These are phyloP conservation scores for Numenius arquata DNA, from an alignment of 2,113 vertebrate species.

Conservation along the genomic window DNA sequence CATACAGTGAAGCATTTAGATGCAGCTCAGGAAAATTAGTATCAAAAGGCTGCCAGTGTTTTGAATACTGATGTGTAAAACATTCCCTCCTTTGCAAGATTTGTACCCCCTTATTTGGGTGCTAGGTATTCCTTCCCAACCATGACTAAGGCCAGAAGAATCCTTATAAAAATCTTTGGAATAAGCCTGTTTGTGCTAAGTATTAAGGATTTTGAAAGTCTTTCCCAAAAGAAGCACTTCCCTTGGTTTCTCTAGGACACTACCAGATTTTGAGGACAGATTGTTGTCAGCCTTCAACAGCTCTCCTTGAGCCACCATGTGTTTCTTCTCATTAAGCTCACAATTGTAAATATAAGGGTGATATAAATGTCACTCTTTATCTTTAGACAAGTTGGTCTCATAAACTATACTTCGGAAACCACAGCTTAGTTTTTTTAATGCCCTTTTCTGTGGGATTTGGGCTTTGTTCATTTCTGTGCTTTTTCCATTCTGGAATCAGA, in stretches of 20 bases:
- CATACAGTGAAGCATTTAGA: background rate
- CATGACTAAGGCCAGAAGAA: background rate
- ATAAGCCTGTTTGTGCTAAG: background rate
- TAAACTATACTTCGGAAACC: background rate
- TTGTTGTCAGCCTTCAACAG: background rate
- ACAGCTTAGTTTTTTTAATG: background rate
- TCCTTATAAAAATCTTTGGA: background rate
- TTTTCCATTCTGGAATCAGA: background rate
- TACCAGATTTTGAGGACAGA: background rate
- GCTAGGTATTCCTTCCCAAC: conserved; percentile 5
- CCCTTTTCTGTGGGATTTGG: background rate
- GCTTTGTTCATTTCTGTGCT: background rate
- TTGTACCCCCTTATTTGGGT: background rate
- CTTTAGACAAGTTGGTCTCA: background rate
- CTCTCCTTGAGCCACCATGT: background rate
- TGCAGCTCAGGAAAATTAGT: background rate
- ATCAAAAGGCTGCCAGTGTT: background rate
- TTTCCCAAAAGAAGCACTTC: background rate
- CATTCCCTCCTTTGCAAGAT: background rate
- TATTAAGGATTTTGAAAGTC: background rate
- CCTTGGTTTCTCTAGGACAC: background rate
- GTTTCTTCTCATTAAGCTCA: background rate
- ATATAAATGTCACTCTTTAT: background rate
- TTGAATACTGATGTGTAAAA: conserved; percentile 15
- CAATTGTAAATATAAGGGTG: background rate